These are phyloP conservation scores for Cyclopterus lumpus DNA, from an alignment of 2,797 vertebrate genomes.

Conservation along the genomic window DNA sequence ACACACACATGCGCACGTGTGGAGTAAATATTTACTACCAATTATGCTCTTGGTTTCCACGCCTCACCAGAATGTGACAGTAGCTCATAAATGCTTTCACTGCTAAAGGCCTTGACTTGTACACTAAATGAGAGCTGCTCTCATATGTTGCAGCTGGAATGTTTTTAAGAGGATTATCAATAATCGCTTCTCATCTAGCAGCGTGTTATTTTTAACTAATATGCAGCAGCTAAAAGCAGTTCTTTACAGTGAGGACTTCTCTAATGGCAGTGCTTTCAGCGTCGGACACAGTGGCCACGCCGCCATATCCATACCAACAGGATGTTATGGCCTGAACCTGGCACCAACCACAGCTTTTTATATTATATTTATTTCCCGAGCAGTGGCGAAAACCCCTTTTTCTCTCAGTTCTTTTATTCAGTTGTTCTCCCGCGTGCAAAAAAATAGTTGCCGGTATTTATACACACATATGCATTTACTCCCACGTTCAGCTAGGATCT, in stretches of 20 bases:
- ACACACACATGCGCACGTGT: background rate
- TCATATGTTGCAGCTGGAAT: slow-evolving; percentile 62
- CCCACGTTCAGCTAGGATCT: slow-evolving; percentile 21
- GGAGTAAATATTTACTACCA: slow-evolving; percentile 68
- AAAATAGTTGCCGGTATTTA: background rate
- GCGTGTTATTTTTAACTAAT: slow-evolving; percentile 69
- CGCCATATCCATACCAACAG: slow-evolving; percentile 47
- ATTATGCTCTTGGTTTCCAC: slow-evolving; percentile 44
- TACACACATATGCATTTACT: slow-evolving; percentile 21
- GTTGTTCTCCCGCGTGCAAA: slow-evolving; percentile 18
- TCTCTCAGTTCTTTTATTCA: slow-evolving; percentile 22
- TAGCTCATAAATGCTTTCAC: slow-evolving; percentile 29
- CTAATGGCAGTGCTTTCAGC: slow-evolving; percentile 47
- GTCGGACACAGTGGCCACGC: slow-evolving; percentile 28
- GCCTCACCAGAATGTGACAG: slow-evolving; percentile 32
- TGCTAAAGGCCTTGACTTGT: slow-evolving; percentile 7
- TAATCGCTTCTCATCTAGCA: slow-evolving; percentile 56
- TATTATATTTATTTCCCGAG: background rate
- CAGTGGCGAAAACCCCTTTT: background rate
- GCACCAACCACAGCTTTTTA: slow-evolving; percentile 20
- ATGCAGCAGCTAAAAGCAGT: slow-evolving; percentile 51
- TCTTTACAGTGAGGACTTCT: slow-evolving; percentile 21
- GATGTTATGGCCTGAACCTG: slow-evolving; percentile 51
- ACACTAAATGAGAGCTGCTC: slow-evolving; percentile 23
- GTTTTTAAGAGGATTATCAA: slow-evolving; percentile 73